Conservation (phyloP, 2,797 vertebrate species). For the Chloroceryle amazona region DNA sequence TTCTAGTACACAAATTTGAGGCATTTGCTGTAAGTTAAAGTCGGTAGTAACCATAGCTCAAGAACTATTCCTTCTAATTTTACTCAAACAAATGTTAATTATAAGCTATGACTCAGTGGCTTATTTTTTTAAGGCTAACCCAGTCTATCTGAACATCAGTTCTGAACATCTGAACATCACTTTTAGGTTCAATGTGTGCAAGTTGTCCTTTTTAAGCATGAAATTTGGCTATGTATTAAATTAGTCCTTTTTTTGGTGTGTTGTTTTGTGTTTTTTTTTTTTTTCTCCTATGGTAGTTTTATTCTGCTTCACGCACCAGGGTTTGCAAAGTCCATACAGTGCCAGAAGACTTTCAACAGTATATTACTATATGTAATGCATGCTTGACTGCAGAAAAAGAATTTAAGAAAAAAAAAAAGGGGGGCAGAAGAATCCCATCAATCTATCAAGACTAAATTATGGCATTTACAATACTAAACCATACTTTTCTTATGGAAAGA, state of each 20-base stretch:
- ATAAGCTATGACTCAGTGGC: slow-evolving; percentile 1
- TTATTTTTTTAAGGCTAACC: neutral
- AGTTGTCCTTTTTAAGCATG: neutral
- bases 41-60: neutral
- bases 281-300: neutral
- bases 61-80: slow-evolving; percentile 20
- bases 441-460: neutral
- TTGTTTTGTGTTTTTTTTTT: neutral
- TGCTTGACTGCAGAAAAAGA: neutral
- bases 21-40: slow-evolving; percentile 50
- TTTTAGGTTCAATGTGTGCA: neutral
- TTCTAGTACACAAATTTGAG: slow-evolving; percentile 46
- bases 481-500: neutral
- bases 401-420: neutral
- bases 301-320: neutral
- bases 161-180: neutral
- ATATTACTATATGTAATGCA: neutral
- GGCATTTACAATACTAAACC: neutral
- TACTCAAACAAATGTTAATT: slow-evolving; percentile 15
- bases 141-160: neutral
- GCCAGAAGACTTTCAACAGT: neutral
- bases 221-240: neutral
- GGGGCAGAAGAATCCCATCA: neutral
- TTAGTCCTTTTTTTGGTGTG: neutral
- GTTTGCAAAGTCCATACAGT: neutral